Percentiles rank a stretch among this genome's conserved stretches.
These are phyloP conservation scores for Myripristis murdjan DNA, from an alignment of 2,797 vertebrate genomes.

Conservation along the genomic window DNA sequence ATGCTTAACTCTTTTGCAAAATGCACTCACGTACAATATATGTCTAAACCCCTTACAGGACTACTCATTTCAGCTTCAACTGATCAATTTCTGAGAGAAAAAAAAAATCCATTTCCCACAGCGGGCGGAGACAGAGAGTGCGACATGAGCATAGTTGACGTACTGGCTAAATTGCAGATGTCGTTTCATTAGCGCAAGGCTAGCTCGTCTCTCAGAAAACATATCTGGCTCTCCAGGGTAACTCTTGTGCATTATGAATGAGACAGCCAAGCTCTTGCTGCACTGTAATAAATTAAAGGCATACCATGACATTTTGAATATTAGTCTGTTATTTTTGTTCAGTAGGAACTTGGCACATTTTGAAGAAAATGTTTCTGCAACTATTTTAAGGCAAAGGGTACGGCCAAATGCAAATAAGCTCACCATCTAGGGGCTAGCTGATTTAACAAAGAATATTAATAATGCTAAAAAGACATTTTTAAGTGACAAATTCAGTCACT, in stretches of 20 bases:
- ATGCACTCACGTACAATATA: constrained; percentile 25
- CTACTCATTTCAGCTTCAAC: constrained; percentile 22
- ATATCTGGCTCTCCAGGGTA: constrained; percentile 71
- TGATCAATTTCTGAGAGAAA: constrained; percentile 39
- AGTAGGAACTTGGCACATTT: constrained; percentile 60
- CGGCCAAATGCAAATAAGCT: not conserved
- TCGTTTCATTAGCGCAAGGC: constrained; percentile 74
- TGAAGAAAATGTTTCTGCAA: constrained; percentile 37
- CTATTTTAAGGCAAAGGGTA: constrained; percentile 46
- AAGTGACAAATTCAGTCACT: constrained; percentile 43
- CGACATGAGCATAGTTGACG: constrained; percentile 53
- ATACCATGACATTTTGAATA: constrained; percentile 75
- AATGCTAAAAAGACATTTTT: constrained; percentile 57
- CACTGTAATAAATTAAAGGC: constrained; percentile 74
- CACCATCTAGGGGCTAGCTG: constrained; percentile 36
- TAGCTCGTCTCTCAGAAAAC: constrained; percentile 74
- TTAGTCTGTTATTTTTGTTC: constrained; percentile 73
- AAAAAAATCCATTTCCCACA: constrained; percentile 50
- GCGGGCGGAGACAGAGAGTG: constrained; percentile 49
- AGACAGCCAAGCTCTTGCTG: constrained; percentile 62
- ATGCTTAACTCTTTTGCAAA: constrained; percentile 44
- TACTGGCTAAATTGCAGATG: constrained; percentile 77
- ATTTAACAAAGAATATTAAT: constrained; percentile 53
- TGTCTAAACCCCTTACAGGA: constrained; percentile 24
- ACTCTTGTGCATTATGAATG: constrained; percentile 73